phyloP scores from a whole-genome alignment of 2,888 invertebrate species.

The Abrostola tripartita region DNA sequence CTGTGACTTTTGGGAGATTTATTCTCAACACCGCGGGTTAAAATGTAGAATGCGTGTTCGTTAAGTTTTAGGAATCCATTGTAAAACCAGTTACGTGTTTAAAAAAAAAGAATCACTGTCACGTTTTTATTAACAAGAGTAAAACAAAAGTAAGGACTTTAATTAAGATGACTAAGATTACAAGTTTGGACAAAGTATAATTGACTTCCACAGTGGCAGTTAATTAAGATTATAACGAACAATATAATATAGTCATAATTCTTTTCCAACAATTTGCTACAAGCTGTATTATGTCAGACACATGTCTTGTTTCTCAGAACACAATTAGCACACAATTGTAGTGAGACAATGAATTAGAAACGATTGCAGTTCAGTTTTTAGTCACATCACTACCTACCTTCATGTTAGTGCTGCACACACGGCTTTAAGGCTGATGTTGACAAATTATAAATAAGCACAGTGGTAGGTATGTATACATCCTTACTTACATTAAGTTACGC shows the following conservation, averaged over 20 bases:
- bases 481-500: too few relatives aligned
- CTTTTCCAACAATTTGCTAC: constrained; percentile 17
- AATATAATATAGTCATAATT: constrained; percentile 15
- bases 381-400: constrained; percentile 50
- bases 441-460: not conserved
- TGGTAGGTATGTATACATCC: too few relatives aligned
- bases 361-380: constrained; percentile 55
- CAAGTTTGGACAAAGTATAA: constrained; percentile 4
- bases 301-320: constrained; percentile 40
- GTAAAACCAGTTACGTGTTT: too few relatives aligned
- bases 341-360: constrained; percentile 57
- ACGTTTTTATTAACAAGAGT: not conserved
- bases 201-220: constrained; percentile 12
- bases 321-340: constrained; percentile 51
- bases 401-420: constrained; percentile 31
- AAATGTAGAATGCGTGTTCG: too few relatives aligned
- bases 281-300: constrained; percentile 45
- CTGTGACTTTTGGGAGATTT: too few relatives aligned
- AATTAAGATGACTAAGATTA: not conserved
- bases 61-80: too few relatives aligned
- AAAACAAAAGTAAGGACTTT: not conserved
- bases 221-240: constrained; percentile 13
- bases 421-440: constrained; percentile 11
- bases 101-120: too few relatives aligned
- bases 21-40: too few relatives aligned